Base-by-base conservation (phyloP, 1,140 invertebrate species). In the Orius insidiosus region DNA sequence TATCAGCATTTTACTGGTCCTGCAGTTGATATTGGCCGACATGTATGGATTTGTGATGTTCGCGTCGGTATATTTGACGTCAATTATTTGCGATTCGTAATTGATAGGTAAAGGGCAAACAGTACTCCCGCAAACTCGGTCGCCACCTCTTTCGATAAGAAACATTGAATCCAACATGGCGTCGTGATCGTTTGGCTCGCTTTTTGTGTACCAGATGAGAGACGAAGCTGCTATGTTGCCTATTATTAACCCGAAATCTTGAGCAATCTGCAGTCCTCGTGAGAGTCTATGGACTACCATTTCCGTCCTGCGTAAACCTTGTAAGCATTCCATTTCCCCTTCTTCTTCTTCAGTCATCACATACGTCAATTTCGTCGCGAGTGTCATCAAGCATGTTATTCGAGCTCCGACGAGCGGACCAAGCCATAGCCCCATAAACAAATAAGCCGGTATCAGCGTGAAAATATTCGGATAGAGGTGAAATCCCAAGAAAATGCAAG, bases 391-490 rank as follows among this genome's bases (percentile, higher is more conserved):
- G 42, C 74, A 67, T 0, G 71, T 65, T 0, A 68, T 65, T 46
- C 72, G 60, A 4, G 72, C 68, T 9, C 71, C 56, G n/a, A 65
- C 68, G 8, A 69, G 58, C 11, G 69, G 67, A 38, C 70, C 72
- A 4, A 67, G 50, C 11, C 64, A 68, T 1, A 71, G 45, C 0
- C 78, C 78, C 45, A 76, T 61, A 5, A 76, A 50, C 0, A 70
- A 62, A 52, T 76, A 78, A 10, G 68, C 67, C 9, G 70, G 68
- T 11, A 76, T 54, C 19, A 78, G 59, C 16, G 72, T 57, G 52
- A 69, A 74, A 45, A 73, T 61, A n/a, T 68, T 68, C 3, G 75
- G 73, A 55, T 72, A 76, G 0, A 76, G 52, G 50, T 78, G 75
- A 4, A 64, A 59, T 0, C 64, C 60, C 38, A 74, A 65, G 54